Conservation (phyloP, 2,113 vertebrate species). For the Semicossyphus pulcher region DNA sequence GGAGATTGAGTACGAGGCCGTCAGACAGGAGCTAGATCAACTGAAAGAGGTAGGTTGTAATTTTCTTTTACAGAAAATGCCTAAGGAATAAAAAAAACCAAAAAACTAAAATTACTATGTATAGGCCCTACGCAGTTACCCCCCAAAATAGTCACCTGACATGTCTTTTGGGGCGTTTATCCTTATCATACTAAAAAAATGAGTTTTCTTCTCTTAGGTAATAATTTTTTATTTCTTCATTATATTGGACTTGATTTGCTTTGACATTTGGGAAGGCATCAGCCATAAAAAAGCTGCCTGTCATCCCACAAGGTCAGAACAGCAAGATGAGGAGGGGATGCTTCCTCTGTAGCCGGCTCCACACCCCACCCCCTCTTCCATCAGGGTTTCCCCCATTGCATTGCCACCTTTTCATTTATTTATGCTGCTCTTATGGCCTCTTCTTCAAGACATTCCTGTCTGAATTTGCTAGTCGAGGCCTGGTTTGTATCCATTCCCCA, state of each 20-base stretch:
- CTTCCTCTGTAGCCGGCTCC: constrained; percentile 4
- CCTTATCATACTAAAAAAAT: background rate
- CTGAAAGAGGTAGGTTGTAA: constrained; percentile 88
- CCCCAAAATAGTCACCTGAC: too few relatives aligned
- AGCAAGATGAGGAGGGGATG: constrained; percentile 39
- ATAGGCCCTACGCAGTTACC: too few relatives aligned
- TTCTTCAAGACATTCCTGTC: constrained; percentile 21
- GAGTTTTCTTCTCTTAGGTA: background rate
- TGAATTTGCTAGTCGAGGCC: constrained; percentile 16
- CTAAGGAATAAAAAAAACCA: too few relatives aligned
- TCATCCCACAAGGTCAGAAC: constrained; percentile 67
- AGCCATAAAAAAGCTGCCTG: background rate
- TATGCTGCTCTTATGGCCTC: constrained; percentile 34
- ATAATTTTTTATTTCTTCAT: background rate
- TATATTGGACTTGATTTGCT: background rate
- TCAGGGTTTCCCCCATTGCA: constrained; percentile 45
- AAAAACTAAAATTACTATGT: too few relatives aligned
- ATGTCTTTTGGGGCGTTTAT: too few relatives aligned
- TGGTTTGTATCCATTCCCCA: constrained; percentile 1
- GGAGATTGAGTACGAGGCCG: constrained; percentile 92
- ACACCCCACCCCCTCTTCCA: constrained; percentile 37
- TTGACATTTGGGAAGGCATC: constrained; percentile 1
- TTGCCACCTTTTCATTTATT: constrained; percentile 73
- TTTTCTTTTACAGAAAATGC: background rate
- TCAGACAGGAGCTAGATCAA: constrained; percentile 92